These are phyloP conservation scores for Chironomus striatipennis DNA, from an alignment of 1,140 invertebrate species.

Conservation along the genomic window DNA sequence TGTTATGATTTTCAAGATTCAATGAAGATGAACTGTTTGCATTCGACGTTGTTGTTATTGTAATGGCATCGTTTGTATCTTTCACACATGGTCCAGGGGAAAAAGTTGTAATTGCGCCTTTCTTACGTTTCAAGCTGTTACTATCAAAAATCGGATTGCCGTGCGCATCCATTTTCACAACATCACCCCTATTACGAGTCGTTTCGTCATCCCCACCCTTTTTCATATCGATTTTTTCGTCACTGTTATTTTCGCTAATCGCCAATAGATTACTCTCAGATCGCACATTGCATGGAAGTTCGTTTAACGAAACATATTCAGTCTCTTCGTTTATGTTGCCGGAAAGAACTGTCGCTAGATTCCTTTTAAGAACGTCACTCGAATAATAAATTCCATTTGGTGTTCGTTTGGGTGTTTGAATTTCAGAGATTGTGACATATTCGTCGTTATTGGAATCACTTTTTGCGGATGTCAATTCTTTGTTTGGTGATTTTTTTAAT, in stretches of 20 bases:
- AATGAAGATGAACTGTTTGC: conserved; percentile 27
- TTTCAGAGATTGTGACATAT: conserved; percentile 75
- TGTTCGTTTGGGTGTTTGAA: conserved; percentile 50
- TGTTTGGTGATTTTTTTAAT: conserved; percentile 32
- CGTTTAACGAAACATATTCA: conserved; percentile 73
- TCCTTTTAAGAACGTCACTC: conserved; percentile 48
- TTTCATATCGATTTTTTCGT: conserved; percentile 30
- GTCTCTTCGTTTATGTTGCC: conserved; percentile 48
- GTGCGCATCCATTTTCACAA: conserved; percentile 77
- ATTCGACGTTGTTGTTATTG: conserved; percentile 16
- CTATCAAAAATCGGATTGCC: conserved; percentile 85
- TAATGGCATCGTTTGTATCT: conserved; percentile 43
- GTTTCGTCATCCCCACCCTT: conserved; percentile 28
- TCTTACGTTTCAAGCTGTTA: conserved; percentile 71
- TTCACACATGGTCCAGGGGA: conserved; percentile 71
- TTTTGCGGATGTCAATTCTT: conserved; percentile 38
- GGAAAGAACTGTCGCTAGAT: conserved; percentile 45
- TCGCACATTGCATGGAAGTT: conserved; percentile 56
- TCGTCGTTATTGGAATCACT: conserved; percentile 57
- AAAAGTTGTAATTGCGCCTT: conserved; percentile 74
- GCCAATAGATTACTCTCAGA: conserved; percentile 37
- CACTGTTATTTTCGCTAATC: background rate
- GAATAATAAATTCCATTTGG: conserved; percentile 44
- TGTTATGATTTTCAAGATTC: conserved; percentile 17
- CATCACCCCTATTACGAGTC: conserved; percentile 52